phyloP scores from a whole-genome alignment of 2,888 invertebrate genomes.

The Trichacis sp. region DNA sequence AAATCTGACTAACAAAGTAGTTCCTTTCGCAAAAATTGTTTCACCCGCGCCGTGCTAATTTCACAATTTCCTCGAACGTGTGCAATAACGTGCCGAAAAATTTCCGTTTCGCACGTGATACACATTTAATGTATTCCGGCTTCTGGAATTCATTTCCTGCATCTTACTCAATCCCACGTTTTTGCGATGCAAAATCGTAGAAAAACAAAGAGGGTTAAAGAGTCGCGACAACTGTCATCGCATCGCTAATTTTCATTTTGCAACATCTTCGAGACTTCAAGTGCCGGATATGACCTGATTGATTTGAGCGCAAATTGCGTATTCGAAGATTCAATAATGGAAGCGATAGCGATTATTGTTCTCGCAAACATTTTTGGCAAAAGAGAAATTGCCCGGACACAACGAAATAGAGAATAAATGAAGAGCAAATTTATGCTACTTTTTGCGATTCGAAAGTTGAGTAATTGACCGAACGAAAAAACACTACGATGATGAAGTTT shows the following conservation, averaged over 20 bases:
- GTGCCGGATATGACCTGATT: neutral
- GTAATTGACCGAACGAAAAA: too few relatives aligned
- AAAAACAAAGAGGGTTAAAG: slow-evolving; percentile 1
- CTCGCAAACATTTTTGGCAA: neutral
- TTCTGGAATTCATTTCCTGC: neutral
- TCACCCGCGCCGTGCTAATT: neutral
- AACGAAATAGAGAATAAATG: neutral
- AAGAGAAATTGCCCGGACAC: too few relatives aligned
- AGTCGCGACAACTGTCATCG: neutral
- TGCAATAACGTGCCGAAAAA: neutral
- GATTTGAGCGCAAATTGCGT: neutral
- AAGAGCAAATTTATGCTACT: too few relatives aligned
- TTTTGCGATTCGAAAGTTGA: too few relatives aligned
- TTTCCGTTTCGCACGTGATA: neutral
- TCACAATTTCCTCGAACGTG: neutral
- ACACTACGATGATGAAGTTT: too few relatives aligned
- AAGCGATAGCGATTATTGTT: neutral
- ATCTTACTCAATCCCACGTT: neutral
- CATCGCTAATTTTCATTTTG: neutral
- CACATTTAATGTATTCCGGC: neutral
- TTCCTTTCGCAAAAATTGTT: neutral
- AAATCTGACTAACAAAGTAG: neutral
- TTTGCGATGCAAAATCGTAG: neutral
- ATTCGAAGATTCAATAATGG: neutral
- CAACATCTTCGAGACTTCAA: neutral